A percentile compares a stretch with the other conserved stretches of the same genome.
Conservation (phyloP, 2,797 vertebrate genomes). For the Enteromius viviparus region DNA sequence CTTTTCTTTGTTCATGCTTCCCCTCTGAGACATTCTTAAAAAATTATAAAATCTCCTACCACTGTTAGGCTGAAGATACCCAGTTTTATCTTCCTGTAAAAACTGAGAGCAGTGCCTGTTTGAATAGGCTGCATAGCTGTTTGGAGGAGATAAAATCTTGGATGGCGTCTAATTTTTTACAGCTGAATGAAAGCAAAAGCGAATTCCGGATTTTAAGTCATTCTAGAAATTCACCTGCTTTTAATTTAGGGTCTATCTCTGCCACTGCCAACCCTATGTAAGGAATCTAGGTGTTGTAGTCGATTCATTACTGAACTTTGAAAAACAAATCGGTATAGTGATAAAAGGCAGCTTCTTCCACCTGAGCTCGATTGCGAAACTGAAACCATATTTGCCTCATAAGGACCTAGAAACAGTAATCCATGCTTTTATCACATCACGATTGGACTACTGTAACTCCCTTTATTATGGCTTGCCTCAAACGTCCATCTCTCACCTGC, state of each 20-base stretch:
- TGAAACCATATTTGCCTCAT: too few relatives aligned
- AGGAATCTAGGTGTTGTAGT: not conserved
- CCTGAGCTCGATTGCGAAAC: too few relatives aligned
- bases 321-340: not conserved
- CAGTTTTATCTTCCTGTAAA: too few relatives aligned
- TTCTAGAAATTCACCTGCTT: not conserved
- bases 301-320: not conserved
- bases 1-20: too few relatives aligned
- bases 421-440: not conserved
- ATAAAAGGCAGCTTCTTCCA: too few relatives aligned
- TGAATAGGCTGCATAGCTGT: too few relatives aligned
- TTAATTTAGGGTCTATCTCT: not conserved
- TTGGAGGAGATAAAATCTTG: not conserved
- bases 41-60: too few relatives aligned
- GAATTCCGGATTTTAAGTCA: not conserved
- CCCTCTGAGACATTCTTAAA: too few relatives aligned
- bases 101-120: too few relatives aligned
- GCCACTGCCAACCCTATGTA: not conserved
- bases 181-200: not conserved
- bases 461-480: not conserved
- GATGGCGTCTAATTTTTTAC: not conserved
- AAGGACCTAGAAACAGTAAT: not conserved
- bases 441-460: not conserved
- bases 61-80: too few relatives aligned
- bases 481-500: not conserved